Evolutionary conservation across 1,140 invertebrate genomes (phyloP).

Genomic region (Myzus persicae): DNA sequence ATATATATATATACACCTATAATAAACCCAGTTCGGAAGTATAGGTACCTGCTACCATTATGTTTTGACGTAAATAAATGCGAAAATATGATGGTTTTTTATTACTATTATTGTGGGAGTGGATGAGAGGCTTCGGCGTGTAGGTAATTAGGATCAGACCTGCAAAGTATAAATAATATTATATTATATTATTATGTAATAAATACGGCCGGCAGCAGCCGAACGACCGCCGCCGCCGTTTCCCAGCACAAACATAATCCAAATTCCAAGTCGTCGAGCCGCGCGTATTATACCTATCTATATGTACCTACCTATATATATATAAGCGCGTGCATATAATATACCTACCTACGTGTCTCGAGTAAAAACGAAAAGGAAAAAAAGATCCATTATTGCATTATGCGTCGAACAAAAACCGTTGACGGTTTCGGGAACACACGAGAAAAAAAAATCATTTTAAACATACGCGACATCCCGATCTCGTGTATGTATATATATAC

Average conservation of each 20-base stretch:
- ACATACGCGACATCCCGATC: neutral
- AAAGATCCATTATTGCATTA: neutral
- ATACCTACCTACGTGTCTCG: neutral
- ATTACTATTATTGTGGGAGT: constrained; percentile 10
- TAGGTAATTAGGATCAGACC: constrained; percentile 21
- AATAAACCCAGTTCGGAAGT: neutral
- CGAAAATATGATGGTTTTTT: neutral
- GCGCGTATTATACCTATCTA: neutral
- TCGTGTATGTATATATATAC: neutral
- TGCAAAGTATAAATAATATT: neutral
- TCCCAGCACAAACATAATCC: neutral
- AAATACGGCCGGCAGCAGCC: neutral
- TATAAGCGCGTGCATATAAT: neutral
- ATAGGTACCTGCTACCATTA: neutral
- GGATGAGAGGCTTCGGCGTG: neutral
- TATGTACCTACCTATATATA: no score
- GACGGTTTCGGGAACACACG: constrained; percentile 6
- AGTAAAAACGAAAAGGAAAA: neutral
- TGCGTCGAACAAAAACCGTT: neutral
- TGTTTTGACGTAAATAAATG: constrained; percentile 29
- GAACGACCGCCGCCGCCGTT: neutral
- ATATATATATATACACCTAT: neutral
- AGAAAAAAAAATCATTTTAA: neutral
- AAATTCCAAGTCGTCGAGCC: neutral
- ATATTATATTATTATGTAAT: neutral